Conservation (phyloP, 2,113 vertebrate species). For the Sorex araneus region DNA sequence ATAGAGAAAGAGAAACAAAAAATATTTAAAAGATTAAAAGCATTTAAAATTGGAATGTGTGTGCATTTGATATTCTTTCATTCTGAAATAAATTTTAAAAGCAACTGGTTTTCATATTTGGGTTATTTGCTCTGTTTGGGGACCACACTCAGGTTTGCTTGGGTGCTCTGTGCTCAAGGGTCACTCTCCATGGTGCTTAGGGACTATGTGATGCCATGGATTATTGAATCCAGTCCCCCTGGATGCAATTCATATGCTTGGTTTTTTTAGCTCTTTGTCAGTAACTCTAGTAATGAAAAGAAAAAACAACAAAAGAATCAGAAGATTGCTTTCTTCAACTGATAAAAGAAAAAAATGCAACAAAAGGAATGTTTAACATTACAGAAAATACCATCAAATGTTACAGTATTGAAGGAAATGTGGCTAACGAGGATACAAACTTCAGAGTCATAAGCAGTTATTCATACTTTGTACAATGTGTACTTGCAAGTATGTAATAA, state of each 20-base stretch:
- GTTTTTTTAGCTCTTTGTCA: background rate
- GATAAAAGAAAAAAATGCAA: constrained; percentile 58
- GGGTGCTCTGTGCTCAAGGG: too few relatives aligned
- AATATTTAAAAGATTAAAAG: background rate
- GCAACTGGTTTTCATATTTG: background rate
- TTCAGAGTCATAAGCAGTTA: background rate
- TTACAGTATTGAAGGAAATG: background rate
- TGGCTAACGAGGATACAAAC: background rate
- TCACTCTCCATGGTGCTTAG: too few relatives aligned
- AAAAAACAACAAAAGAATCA: constrained; percentile 50
- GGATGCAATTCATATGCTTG: too few relatives aligned
- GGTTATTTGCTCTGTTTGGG: too few relatives aligned
- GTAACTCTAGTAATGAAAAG: constrained; percentile 59
- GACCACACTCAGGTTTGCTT: too few relatives aligned
- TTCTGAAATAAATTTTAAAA: constrained; percentile 50
- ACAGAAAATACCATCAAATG: constrained; percentile 46
- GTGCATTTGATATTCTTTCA: background rate
- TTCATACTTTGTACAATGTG: background rate
- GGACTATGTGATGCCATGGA: too few relatives aligned
- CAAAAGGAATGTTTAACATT: constrained; percentile 65
- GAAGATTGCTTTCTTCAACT: constrained; percentile 11
- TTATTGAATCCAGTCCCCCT: too few relatives aligned
- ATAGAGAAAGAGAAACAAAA: background rate
- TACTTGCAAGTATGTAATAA: background rate
- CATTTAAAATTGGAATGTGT: background rate